phyloP scores from a whole-genome alignment of 2,797 vertebrate genomes.

The Sebastes hubbsi region DNA sequence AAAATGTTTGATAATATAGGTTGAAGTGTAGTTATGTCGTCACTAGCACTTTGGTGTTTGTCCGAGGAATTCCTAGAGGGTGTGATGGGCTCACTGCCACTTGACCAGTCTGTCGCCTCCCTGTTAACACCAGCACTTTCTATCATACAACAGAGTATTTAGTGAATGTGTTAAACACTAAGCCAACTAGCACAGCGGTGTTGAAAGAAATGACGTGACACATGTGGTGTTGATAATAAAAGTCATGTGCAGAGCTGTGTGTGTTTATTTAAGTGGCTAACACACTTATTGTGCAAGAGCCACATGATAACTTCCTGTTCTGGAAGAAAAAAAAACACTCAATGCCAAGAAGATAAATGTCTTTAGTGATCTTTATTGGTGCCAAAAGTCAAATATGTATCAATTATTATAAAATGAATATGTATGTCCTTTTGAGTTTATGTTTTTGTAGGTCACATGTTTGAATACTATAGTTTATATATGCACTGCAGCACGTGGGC shows the following conservation, averaged over 20 bases:
- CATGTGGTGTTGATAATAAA: constrained; percentile 48
- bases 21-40: neutral
- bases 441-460: constrained; percentile 1
- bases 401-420: neutral
- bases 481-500: constrained; percentile 6
- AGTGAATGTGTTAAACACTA: constrained; percentile 38
- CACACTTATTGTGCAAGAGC: constrained; percentile 51
- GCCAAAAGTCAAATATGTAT: neutral
- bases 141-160: constrained; percentile 10
- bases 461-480: neutral
- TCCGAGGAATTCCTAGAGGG: neutral
- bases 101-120: neutral
- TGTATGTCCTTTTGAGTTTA: neutral
- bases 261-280: constrained; percentile 60
- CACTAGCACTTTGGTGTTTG: neutral
- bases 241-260: constrained; percentile 57
- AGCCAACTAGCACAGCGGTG: constrained; percentile 37
- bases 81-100: neutral
- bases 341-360: neutral
- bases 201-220: constrained; percentile 54
- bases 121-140: constrained; percentile 8
- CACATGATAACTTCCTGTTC: constrained; percentile 42
- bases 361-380: neutral
- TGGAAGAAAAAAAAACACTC: constrained; percentile 12
- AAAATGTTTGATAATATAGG: neutral